These are phyloP conservation scores for Nannospalax galili DNA, from an alignment of 2,113 vertebrate genomes.

Conservation along the genomic window DNA sequence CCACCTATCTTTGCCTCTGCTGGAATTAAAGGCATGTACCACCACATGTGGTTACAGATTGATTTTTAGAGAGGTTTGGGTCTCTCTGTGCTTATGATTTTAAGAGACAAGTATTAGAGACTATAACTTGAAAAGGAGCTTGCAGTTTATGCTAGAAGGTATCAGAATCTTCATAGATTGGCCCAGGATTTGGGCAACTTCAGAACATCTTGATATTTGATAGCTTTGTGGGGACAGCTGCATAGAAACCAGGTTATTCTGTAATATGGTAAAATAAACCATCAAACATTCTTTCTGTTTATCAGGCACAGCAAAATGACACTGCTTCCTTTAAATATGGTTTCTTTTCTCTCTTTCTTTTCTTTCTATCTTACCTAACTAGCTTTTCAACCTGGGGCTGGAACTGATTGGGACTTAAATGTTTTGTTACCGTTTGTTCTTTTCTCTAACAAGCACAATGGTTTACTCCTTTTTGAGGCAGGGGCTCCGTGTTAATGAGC, in stretches of 20 bases:
- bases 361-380: conserved; percentile 43
- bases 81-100: neutral
- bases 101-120: conserved; percentile 23
- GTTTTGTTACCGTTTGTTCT: conserved; percentile 55
- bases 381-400: conserved; percentile 56
- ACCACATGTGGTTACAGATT: too few species aligned
- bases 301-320: conserved; percentile 54
- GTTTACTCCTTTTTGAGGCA: conserved; percentile 65
- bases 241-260: neutral
- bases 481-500: conserved; percentile 63
- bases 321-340: conserved; percentile 42
- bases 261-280: conserved; percentile 40
- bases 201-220: neutral
- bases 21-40: too few species aligned
- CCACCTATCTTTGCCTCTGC: too few species aligned
- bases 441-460: conserved; percentile 71
- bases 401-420: conserved; percentile 61
- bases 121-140: neutral
- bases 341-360: neutral
- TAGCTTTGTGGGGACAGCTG: neutral
- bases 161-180: neutral
- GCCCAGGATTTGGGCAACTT: neutral
- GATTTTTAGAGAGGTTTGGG: too few species aligned
- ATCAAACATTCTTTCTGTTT: conserved; percentile 40
- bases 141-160: neutral